phyloP scores from a whole-genome alignment of 2,888 invertebrate species.

The Scaptomyza tumidula region DNA sequence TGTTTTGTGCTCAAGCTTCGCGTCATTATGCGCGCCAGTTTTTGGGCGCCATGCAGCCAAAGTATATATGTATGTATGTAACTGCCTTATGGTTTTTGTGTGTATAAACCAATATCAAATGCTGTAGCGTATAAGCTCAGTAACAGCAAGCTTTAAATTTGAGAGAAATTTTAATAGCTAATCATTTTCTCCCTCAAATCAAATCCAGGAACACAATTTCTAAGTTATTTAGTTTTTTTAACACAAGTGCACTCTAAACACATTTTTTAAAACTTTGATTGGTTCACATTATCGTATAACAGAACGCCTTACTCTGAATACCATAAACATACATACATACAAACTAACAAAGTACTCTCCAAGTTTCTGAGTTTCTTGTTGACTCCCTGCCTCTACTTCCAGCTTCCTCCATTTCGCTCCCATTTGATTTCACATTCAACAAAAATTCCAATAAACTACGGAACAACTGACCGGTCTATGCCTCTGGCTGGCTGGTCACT shows the following conservation, averaged over 20 bases:
- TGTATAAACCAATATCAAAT: constrained; percentile 27
- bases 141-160: not conserved
- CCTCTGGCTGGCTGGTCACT: constrained; percentile 23
- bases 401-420: constrained; percentile 43
- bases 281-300: constrained; percentile 1
- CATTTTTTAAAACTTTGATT: constrained; percentile 3
- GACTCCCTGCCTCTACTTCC: constrained; percentile 11
- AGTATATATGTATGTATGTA: constrained; percentile 14
- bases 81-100: constrained; percentile 14
- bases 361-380: constrained; percentile 32
- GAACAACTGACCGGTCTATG: constrained; percentile 50
- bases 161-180: constrained; percentile 2
- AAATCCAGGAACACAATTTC: constrained; percentile 2
- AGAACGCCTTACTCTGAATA: not conserved
- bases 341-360: constrained; percentile 25
- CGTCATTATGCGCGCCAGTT: constrained; percentile 66
- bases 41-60: constrained; percentile 62
- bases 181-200: not conserved
- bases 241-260: not conserved
- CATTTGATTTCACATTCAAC: constrained; percentile 50
- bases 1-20: constrained; percentile 59
- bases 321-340: constrained; percentile 3
- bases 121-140: constrained; percentile 16
- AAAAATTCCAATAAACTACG: constrained; percentile 57
- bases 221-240: not conserved